phyloP scores from a whole-genome alignment of 2,888 invertebrate species.

The Nemotelus nigrinus region DNA sequence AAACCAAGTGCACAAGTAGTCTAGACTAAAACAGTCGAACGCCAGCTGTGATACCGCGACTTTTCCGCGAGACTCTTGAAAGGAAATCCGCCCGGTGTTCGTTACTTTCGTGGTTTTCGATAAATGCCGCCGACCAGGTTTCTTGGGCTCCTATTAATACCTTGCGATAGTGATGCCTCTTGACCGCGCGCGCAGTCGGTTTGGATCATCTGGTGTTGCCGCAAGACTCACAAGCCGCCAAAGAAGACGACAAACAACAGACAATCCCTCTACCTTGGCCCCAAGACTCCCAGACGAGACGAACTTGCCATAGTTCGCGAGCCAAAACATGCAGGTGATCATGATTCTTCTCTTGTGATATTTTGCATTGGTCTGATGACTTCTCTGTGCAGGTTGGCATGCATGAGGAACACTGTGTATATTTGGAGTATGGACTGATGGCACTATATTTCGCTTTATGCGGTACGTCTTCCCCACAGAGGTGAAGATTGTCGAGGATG shows the following conservation, averaged over 20 bases:
- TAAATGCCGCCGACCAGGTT: slow-evolving; percentile 62
- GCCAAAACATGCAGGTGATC: slow-evolving; percentile 26
- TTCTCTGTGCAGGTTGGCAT: not conserved
- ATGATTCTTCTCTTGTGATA: not conserved
- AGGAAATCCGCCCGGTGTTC: slow-evolving; percentile 55
- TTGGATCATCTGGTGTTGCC: slow-evolving; percentile 7
- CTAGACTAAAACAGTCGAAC: not conserved
- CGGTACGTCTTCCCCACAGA: not conserved
- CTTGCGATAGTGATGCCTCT: slow-evolving; percentile 24
- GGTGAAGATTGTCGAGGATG: slow-evolving; percentile 23
- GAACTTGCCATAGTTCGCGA: not conserved
- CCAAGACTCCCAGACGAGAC: slow-evolving; percentile 24
- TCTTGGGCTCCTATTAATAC: slow-evolving; percentile 60
- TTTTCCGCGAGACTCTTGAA: slow-evolving; percentile 25
- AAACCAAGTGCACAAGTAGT: not conserved
- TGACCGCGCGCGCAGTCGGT: slow-evolving; percentile 15
- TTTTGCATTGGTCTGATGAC: slow-evolving; percentile 5
- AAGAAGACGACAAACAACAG: not conserved
- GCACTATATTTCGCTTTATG: not conserved
- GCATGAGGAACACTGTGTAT: not conserved
- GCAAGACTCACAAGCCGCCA: not conserved
- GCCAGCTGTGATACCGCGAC: not conserved
- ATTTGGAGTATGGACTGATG: not conserved
- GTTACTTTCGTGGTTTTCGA: slow-evolving; percentile 60
- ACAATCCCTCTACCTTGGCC: slow-evolving; percentile 31